Evolutionary conservation across 2,888 invertebrate genomes (phyloP), one percentile per base, ranked within the genome.

Genomic region (Sericinus montela): DNA sequence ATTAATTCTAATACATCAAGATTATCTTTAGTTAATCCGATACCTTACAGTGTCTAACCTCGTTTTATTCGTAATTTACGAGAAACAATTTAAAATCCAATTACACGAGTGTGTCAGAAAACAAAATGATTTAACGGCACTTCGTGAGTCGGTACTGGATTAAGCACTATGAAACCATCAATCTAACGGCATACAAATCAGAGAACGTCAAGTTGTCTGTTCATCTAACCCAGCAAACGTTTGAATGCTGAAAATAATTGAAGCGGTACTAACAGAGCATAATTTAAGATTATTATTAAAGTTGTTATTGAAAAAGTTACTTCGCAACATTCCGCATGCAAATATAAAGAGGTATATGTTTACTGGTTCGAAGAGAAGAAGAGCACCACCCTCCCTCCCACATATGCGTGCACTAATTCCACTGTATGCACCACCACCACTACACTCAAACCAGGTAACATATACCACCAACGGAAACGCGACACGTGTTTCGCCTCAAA

Each of bases 121-220:
- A 44, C 48, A 44, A 44, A 48, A 48, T 49, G 39, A 39, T 49
- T 39, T 49, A 49, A 44, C 48, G 38, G 48, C 28, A 35, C 32
- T 25, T 47, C n/a, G 32, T 30, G 9, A 19, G 14, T 41, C 36
- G 30, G 35, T 14, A 25, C 11, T 49, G 48, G 44, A 49, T 44
- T 44, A 44, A 49, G 44, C 32, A 42, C 13, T 28, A 29, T 13
- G 32, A 14, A 15, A 32, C 15, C 32, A 39, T 49, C 44, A 44
- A 44, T 49, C 44, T 49, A 49, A 49, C 48, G 48, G 48, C 34
- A 11, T 8, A 11, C 39, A 39, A 43, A 44, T 44, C 48, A 44
- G 6, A 25, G 39, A 32, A 34, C 14, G 37, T 35, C 25, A 25
- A 48, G 42, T 25, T 30, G 38, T 25, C 43, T 15, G 37, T 46